These are phyloP conservation scores for Microcebus tavaratra DNA, from an alignment of 2,113 vertebrate species.

Conservation along the genomic window DNA sequence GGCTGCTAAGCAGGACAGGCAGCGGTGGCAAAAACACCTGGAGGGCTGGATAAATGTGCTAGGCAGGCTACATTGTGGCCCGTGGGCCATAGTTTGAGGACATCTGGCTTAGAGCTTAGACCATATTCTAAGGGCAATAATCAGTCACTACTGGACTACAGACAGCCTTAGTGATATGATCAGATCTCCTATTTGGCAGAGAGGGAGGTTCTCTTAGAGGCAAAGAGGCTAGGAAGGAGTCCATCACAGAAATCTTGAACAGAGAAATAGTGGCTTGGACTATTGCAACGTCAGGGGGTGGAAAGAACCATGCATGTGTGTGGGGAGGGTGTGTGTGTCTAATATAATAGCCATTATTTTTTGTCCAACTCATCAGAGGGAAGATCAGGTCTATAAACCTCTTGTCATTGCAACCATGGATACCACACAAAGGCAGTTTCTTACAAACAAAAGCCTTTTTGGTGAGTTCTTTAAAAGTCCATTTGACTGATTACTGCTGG, in stretches of 20 bases:
- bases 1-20: no score
- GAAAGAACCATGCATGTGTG: background rate
- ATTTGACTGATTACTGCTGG: background rate
- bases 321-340: background rate
- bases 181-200: background rate
- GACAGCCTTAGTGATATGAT: background rate
- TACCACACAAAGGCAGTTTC: background rate
- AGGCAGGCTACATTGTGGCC: no score
- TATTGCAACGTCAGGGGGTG: background rate
- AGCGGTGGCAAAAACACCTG: no score
- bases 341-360: background rate
- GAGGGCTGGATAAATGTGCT: no score
- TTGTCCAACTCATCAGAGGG: background rate
- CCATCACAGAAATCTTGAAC: background rate
- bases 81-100: no score
- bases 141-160: background rate
- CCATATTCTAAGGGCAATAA: background rate
- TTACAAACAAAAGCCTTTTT: background rate
- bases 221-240: background rate
- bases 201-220: background rate
- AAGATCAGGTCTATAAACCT: background rate
- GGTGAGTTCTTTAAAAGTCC: background rate
- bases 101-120: background rate
- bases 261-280: background rate
- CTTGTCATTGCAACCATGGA: background rate